These are phyloP conservation scores for Myrmecophaga tridactyla DNA, from an alignment of 2,113 vertebrate genomes.

Conservation along the genomic window DNA sequence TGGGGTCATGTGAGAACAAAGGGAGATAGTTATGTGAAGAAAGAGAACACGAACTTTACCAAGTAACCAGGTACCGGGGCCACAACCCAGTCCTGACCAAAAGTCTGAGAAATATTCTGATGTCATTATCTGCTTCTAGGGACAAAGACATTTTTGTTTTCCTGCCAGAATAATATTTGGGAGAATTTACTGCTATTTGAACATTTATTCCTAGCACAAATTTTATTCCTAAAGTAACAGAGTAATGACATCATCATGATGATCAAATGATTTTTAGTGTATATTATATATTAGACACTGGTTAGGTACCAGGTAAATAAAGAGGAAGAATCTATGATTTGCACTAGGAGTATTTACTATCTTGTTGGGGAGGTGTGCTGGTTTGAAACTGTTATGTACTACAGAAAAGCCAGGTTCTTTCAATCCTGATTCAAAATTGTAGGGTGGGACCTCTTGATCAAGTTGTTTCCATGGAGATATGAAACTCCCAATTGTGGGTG, in stretches of 20 bases:
- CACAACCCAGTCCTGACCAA: background rate
- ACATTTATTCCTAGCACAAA: background rate
- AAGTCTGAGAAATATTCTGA: background rate
- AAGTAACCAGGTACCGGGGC: background rate
- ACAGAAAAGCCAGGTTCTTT: no score
- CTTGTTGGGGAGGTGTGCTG: background rate
- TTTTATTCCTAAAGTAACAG: constrained; percentile 46
- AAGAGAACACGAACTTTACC: background rate
- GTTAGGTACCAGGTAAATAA: background rate
- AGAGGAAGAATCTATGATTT: background rate
- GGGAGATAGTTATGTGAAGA: background rate
- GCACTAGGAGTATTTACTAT: background rate
- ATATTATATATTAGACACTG: background rate
- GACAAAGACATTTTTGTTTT: constrained; percentile 38
- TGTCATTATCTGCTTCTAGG: background rate
- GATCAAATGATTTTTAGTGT: constrained; percentile 4
- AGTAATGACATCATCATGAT: background rate
- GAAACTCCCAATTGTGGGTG: no score
- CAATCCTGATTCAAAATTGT: no score
- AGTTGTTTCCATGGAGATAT: no score
- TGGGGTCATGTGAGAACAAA: background rate
- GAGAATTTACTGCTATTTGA: background rate
- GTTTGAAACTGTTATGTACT: no score
- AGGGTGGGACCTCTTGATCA: no score
- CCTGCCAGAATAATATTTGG: background rate